Evolutionary conservation across 2,113 vertebrate genomes (phyloP), one percentile per base, ranked within the genome.

Genomic region (Ursus arctos): DNA sequence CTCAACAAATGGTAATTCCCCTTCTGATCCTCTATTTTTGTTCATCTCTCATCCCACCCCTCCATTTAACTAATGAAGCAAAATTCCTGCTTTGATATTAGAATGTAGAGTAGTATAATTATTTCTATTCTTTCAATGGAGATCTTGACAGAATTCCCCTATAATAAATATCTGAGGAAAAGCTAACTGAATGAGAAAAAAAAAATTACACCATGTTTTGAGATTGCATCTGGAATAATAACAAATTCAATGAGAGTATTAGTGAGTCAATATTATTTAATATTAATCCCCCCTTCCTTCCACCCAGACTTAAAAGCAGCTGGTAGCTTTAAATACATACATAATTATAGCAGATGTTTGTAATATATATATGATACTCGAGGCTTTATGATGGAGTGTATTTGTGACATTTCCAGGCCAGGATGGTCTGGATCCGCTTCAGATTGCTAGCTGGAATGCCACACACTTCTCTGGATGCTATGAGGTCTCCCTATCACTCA

Each of bases 351-450:
- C 67, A 77, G 26, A 79, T 93, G 2, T 13, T 5, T 81, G 31
- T n/a, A 28, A 65, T 63, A 49, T 40, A 24, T 51, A 88, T 59
- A 87, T 47, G 26, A 36, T 2, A 83, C 16, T 21, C 65, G 43
- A 92, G 88, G 1, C 19, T 9, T 96, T 53, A 28, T 31, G 9
- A 36, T 79, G 0, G 74, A 92, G 69, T 31, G 14, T 90, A 90
- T 40, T 43, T 96, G 87, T 95, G 95, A 84, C 7, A 1, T 96
- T 97, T 98, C 96, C 88, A 97, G 87, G 71, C 72, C 83, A 96
- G 8, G 57, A 82, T 18, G 15, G 33, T 93, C 86, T 98, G 92
- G 83, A 40, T 91, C 1, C 5, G 10, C 84, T 97, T 97, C 96
- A 97, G 86, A 2, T 43, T 85, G 88, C 72, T 80, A 94, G 51